Evolutionary conservation across 2,797 vertebrate species (phyloP), one percentile per base, ranked within the genome.

Genomic region (Darevskia mixta): DNA sequence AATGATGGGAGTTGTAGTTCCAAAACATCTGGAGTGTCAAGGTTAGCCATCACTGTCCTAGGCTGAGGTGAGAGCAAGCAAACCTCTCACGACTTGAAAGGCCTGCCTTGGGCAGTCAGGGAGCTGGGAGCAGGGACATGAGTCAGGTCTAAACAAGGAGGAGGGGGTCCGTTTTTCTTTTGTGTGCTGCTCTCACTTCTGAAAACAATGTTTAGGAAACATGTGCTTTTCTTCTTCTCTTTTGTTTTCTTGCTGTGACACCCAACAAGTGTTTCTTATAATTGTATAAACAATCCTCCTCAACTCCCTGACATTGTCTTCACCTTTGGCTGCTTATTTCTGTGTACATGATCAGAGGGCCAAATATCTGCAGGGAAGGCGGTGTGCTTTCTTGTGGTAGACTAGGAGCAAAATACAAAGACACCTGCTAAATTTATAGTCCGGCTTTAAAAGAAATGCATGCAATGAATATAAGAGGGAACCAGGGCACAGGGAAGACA

Each of bases 131-230:
- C 55, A 43, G 49, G 49, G 49, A 81, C 41, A 32, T 20, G 17
- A 81, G 45, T 75, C 83, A 69, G 71, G 45, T 32, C 78, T 55
- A 38, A 85, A 85, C 87, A 80, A 9, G 32, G 71, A 32, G 45
- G 71, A 35, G 38, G 45, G 45, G 32, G 35, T 23, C n/a, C 45
- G 8, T 49, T 72, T 76, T 82, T 75, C 58, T 75, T 76, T 76
- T 67, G 43, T 69, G 81, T 17, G 20, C 61, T 82, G 58, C 67
- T 32, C 35, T 69, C 23, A 86, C 49, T 11, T 69, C 55, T 82
- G 61, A 58, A 18, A 41, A 43, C 9, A 55, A 55, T 89, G 88
- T 89, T 89, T 86, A 86, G 69, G 79, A 89, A 89, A 89, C 72
- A 89, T 10, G 55, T 43, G 32, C 45, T 69, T 58, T 67, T 72